Conservation (phyloP, 2,888 invertebrate species). For the Morpho achilles region DNA sequence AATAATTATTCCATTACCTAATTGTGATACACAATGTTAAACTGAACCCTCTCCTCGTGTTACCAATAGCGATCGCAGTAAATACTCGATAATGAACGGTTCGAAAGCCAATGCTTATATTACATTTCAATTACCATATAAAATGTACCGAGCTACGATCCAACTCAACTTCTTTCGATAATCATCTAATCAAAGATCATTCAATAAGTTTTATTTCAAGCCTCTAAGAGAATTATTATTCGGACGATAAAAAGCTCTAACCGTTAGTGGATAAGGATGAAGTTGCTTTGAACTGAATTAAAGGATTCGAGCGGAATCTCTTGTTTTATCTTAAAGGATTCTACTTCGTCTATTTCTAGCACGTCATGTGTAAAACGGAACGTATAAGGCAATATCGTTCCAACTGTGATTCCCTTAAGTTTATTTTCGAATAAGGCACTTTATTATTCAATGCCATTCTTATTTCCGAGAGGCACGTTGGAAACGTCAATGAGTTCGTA, state of each 20-base stretch:
- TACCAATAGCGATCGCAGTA: slow-evolving; percentile 47
- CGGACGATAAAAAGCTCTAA: slow-evolving; percentile 43
- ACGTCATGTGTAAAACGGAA: slow-evolving; percentile 40
- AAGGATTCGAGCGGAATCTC: slow-evolving; percentile 57
- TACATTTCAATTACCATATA: slow-evolving; percentile 77
- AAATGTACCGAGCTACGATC: slow-evolving; percentile 62
- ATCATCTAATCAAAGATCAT: slow-evolving; percentile 77
- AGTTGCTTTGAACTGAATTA: slow-evolving; percentile 39
- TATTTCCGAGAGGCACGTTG: slow-evolving; percentile 39
- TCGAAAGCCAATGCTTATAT: slow-evolving; percentile 64
- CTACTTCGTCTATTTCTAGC: slow-evolving; percentile 48
- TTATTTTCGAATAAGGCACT: slow-evolving; percentile 32
- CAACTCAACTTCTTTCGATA: slow-evolving; percentile 67
- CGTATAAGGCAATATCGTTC: slow-evolving; percentile 40
- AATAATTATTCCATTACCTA: slow-evolving; percentile 54
- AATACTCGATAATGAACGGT: slow-evolving; percentile 61
- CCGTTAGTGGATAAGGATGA: slow-evolving; percentile 40
- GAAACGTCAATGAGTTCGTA: slow-evolving; percentile 51
- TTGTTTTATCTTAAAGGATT: slow-evolving; percentile 58
- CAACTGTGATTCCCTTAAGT: slow-evolving; percentile 39
- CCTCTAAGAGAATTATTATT: slow-evolving; percentile 35
- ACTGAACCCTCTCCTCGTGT: slow-evolving; percentile 35
- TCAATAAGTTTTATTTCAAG: slow-evolving; percentile 69
- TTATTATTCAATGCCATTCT: slow-evolving; percentile 38
- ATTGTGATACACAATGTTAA: slow-evolving; percentile 41